phyloP scores from a whole-genome alignment of 2,888 invertebrate genomes.

The Cerastoderma edule region DNA sequence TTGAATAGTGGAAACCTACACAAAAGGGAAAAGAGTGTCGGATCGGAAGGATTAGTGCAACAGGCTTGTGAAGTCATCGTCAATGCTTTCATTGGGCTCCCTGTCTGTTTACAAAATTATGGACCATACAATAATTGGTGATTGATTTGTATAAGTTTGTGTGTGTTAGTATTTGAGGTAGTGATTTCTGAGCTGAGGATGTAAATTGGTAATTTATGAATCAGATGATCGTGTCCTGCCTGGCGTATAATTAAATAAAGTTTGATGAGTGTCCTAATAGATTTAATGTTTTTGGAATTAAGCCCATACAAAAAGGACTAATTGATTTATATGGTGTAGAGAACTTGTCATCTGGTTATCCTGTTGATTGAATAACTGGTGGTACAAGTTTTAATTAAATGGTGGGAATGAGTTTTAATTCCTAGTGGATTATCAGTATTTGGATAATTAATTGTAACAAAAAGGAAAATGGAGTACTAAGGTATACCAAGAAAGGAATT shows the following conservation, averaged over 20 bases:
- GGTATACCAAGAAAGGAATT: background rate
- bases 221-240: no score
- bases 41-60: conserved; percentile 8
- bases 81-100: background rate
- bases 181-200: no score
- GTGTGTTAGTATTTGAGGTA: background rate
- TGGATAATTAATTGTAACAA: background rate
- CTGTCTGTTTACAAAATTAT: conserved; percentile 11
- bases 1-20: conserved; percentile 34
- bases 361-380: background rate
- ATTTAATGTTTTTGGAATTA: conserved; percentile 9
- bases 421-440: conserved; percentile 3
- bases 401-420: no score
- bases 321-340: conserved; percentile 7
- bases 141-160: conserved; percentile 14
- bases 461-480: conserved; percentile 9
- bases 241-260: no score
- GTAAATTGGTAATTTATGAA: no score
- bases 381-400: no score
- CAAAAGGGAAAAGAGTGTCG: conserved; percentile 20
- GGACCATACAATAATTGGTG: conserved; percentile 3
- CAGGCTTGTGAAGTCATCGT: conserved; percentile 16
- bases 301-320: conserved; percentile 8
- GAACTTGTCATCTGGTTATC: background rate
- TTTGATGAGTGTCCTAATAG: conserved; percentile 1